Evolutionary conservation across 2,888 invertebrate species (phyloP), one percentile per base, ranked within the genome.

Genomic region (Drosophila dives): DNA sequence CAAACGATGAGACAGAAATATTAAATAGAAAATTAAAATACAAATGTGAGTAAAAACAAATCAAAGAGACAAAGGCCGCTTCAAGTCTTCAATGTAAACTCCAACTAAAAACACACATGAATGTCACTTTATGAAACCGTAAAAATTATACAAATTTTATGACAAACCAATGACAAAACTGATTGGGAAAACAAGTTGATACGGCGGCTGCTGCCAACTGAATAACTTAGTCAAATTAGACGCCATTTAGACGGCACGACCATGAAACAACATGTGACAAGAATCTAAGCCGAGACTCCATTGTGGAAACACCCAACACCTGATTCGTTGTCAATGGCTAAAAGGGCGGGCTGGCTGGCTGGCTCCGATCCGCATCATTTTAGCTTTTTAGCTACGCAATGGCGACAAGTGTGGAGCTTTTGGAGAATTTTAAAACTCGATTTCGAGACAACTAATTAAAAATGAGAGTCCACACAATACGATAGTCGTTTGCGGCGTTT

Each of bases 61-160:
- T 88, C 86, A 88, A 88, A 79, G 83, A 66, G 53, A 85, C 76
- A 75, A 80, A 72, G 71, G 38, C 61, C 65, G 72, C 67, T 12
- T 48, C 55, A 36, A 63, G 29, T 4, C 55, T 29, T 48, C 61
- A 60, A 59, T 62, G 49, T 53, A 56, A 60, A 62, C 73, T 67
- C 80, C 78, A 86, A 83, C 87, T 84, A 81, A 86, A 83, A 86
- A 83, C 73, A 88, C 69, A 72, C 74, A 90, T 80, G 72, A 81
- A 62, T 86, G 90, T 82, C 90, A 88, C 81, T 79, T 85, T 75
- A 74, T 72, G 64, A 68, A 80, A 83, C 81, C 77, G 79, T 86
- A 84, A 87, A 91, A 89, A 87, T 82, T 86, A 86, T 82, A 88
- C 89, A 84, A 87, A 84, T 80, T 84, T 86, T 90, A 89, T 80